Evolutionary conservation across 2,797 vertebrate genomes (phyloP).

Genomic region (Muscicapa striata): DNA sequence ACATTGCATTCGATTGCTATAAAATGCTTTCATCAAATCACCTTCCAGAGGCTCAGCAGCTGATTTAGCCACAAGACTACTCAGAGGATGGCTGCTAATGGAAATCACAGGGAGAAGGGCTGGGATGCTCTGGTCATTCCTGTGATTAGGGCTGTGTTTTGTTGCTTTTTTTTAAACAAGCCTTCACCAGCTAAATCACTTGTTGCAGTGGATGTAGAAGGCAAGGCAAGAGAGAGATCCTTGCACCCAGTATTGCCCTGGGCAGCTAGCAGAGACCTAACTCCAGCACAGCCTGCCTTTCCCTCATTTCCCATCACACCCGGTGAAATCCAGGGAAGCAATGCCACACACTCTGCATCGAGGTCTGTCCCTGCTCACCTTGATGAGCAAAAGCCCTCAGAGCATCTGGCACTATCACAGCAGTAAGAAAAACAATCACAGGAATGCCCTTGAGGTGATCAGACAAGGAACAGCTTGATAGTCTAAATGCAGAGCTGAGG

Average conservation of each 20-base stretch:
- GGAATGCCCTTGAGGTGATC: background rate
- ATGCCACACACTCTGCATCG: background rate
- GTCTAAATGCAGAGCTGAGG: background rate
- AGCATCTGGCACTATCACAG: background rate
- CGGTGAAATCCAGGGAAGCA: background rate
- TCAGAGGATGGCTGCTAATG: background rate
- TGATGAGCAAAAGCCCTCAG: background rate
- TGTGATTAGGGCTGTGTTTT: background rate
- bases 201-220: background rate
- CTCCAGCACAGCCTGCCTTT: background rate
- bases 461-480: background rate
- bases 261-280: background rate
- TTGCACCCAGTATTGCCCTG: accelerated
- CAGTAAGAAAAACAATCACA: background rate
- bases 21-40: conserved; percentile 46
- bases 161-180: background rate
- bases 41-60: background rate
- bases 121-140: background rate
- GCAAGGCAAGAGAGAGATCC: background rate
- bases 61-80: conserved; percentile 18
- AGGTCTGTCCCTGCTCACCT: background rate
- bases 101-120: background rate
- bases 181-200: background rate
- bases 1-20: conserved; percentile 27
- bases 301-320: background rate